These are phyloP conservation scores for Sceloporus tristichus DNA, from an alignment of 2,113 vertebrate species.

Conservation along the genomic window DNA sequence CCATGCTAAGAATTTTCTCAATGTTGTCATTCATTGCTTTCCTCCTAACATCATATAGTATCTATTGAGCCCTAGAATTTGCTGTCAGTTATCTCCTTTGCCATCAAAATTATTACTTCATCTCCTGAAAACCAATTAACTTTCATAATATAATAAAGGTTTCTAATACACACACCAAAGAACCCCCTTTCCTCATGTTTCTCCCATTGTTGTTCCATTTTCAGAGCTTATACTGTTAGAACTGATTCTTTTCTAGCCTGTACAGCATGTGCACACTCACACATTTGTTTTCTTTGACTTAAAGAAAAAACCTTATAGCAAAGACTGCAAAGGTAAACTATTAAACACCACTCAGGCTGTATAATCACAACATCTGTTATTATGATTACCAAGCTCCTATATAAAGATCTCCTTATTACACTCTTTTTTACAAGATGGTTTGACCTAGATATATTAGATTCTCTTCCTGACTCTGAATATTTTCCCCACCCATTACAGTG, in stretches of 20 bases:
- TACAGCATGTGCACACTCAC: conserved; percentile 16
- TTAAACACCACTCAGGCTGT: conserved; percentile 69
- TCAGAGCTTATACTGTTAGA: conserved; percentile 48
- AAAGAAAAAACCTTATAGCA: conserved; percentile 52
- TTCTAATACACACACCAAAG: not conserved
- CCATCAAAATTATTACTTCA: conserved; percentile 18
- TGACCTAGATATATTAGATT: conserved; percentile 71
- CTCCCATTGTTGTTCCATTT: conserved; percentile 17
- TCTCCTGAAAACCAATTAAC: fast-evolving
- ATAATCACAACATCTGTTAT: conserved; percentile 75
- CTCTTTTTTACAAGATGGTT: conserved; percentile 59
- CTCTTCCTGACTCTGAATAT: conserved; percentile 41
- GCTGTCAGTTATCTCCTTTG: not conserved
- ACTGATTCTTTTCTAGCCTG: conserved; percentile 44
- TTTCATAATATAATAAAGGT: conserved; percentile 14
- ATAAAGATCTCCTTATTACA: conserved; percentile 46
- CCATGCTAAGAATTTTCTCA: conserved; percentile 2
- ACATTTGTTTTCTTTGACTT: conserved; percentile 70
- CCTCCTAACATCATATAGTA: not conserved
- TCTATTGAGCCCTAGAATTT: conserved; percentile 8
- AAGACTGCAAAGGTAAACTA: conserved; percentile 73
- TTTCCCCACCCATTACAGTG: conserved; percentile 68
- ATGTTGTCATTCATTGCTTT: not conserved
- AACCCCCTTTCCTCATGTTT: conserved; percentile 19
- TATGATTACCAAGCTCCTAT: conserved; percentile 71